Evolutionary conservation across 2,797 vertebrate species (phyloP).

Genomic region (Sebastes diploproa): DNA sequence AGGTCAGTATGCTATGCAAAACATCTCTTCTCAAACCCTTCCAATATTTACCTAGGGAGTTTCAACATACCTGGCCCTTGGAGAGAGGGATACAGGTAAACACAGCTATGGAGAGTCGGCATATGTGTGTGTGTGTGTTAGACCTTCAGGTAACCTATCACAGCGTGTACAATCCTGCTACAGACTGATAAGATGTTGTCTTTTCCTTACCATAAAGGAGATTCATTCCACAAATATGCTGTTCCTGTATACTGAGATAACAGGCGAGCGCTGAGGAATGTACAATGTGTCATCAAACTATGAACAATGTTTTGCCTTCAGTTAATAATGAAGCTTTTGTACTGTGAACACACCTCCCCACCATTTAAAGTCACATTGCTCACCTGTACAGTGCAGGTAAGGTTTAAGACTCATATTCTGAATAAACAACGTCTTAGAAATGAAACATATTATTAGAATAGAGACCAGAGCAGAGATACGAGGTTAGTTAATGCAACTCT

Average conservation of each 20-base stretch:
- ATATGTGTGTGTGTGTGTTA: background rate
- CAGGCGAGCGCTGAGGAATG: conserved; percentile 39
- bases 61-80: conserved; percentile 51
- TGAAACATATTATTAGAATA: background rate
- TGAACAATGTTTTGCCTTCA: conserved; percentile 24
- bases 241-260: conserved; percentile 14
- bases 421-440: conserved; percentile 9
- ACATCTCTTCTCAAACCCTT: conserved; percentile 34
- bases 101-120: conserved; percentile 2
- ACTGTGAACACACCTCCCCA: background rate
- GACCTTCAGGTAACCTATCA: conserved; percentile 45
- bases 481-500: background rate
- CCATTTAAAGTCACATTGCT: background rate
- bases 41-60: conserved; percentile 69
- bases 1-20: conserved; percentile 50
- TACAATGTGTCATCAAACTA: background rate
- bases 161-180: conserved; percentile 13
- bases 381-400: background rate
- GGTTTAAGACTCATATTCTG: background rate
- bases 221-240: conserved; percentile 43
- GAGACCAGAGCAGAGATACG: background rate
- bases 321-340: conserved; percentile 18
- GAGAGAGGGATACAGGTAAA: conserved; percentile 49
- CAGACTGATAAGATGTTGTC: conserved; percentile 34
- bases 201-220: background rate